Conservation (phyloP, 2,113 vertebrate species). For the Neomonachus schauinslandi region DNA sequence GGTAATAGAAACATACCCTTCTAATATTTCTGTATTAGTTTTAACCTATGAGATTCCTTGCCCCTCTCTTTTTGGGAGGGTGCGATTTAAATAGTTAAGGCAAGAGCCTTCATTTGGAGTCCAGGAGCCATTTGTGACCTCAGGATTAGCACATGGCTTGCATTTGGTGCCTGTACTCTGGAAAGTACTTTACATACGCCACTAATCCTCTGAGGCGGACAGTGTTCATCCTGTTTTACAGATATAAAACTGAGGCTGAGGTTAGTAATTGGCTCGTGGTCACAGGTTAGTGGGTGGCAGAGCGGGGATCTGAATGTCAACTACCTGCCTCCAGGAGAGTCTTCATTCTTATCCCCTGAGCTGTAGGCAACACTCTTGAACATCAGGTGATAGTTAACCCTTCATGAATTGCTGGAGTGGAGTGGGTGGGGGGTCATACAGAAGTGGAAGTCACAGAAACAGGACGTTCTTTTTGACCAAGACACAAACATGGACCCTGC, state of each 20-base stretch:
- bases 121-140: background rate
- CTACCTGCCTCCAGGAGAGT: background rate
- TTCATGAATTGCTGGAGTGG: background rate
- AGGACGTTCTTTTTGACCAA: background rate
- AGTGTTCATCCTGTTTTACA: background rate
- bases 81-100: no score
- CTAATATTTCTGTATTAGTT: background rate
- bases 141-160: background rate
- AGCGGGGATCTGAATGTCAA: background rate
- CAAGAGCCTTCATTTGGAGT: background rate
- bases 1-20: background rate
- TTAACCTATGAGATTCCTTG: background rate
- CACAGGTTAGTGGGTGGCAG: background rate
- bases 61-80: background rate
- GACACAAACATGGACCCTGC: background rate
- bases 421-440: accelerated
- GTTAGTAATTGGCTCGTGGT: background rate
- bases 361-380: background rate
- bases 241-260: background rate
- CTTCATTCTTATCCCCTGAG: background rate
- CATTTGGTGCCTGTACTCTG: background rate
- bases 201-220: background rate
- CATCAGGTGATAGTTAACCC: background rate
- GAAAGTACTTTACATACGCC: accelerated
- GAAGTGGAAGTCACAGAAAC: background rate